phyloP scores from a whole-genome alignment of 2,113 vertebrate species.

The Trachemys scripta region DNA sequence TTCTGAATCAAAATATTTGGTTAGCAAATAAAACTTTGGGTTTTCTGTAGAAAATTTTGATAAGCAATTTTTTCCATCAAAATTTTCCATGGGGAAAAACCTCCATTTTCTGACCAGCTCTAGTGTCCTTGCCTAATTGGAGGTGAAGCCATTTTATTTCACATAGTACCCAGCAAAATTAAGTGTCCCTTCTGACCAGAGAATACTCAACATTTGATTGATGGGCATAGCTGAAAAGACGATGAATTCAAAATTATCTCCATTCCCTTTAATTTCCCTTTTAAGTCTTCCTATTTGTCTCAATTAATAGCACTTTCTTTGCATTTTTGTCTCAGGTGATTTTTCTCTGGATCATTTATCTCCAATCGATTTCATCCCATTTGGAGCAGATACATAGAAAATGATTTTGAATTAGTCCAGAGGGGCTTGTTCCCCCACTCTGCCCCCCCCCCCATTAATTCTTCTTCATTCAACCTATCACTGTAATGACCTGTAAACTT shows the following conservation, averaged over 20 bases:
- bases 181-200: background rate
- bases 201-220: background rate
- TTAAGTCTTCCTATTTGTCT: background rate
- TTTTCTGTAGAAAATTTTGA: too few relatives aligned
- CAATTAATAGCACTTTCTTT: background rate
- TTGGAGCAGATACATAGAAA: background rate
- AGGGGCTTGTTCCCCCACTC: background rate
- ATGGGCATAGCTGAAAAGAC: background rate
- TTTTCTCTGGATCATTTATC: background rate
- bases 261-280: background rate
- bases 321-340: background rate
- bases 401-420: background rate
- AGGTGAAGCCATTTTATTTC: background rate
- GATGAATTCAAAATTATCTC: background rate
- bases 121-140: background rate
- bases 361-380: background rate
- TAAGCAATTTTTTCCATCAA: too few relatives aligned
- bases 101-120: background rate
- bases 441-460: fast-evolving
- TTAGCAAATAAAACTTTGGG: too few relatives aligned
- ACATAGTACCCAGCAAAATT: background rate
- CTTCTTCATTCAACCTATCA: background rate
- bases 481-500: background rate
- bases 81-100: too few relatives aligned
- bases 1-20: too few relatives aligned